Evolutionary conservation across 2,888 invertebrate species (phyloP), one percentile per base, ranked within the genome.

Genomic region (Charanyca ferruginea): DNA sequence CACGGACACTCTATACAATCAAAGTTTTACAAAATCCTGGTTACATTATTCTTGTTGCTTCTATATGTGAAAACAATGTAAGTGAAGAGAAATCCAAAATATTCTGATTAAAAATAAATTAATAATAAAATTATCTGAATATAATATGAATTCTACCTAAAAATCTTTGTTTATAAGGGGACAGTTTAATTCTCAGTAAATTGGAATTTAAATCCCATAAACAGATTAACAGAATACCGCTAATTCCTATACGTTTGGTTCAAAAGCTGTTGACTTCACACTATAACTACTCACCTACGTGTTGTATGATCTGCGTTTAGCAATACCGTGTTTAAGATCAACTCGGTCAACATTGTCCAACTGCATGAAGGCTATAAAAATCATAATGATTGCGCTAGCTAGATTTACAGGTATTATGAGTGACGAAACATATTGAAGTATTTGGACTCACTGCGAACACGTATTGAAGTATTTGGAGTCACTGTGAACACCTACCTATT

Each of bases 201-300:
- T 35, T 11, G 20, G n/a, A 22, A 20, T 47, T 47, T n/a, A 35
- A 42, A 57, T 54, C 48, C 60, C 41, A 66, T 61, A 55, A 74
- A 44, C 66, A 55, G 70, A 65, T 80, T 77, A 66, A 32, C 79
- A 52, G 25, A 41, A 35, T 8, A 51, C 57, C 57, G 75, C 66
- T 79, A 83, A 81, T 73, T 68, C 73, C 61, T 68, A 66, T 49
- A 69, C 55, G 77, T 70, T 77, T 68, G 48, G 52, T 70, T 67
- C 38, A 32, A 55, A 49, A 70, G 54, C 45, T 55, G 54, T 44
- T 47, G 44, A 3, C 62, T 65, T 66, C 35, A 28, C 61, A 47
- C 54, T 8, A 77, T 61, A 71, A 44, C 60, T 54, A 42, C 32
- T 20, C 35, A 9, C 18, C n/a, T n/a, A n/a, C n/a, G n/a, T 23